phyloP scores from a whole-genome alignment of 1,140 invertebrate species.

The Diabrotica undecimpunctata region DNA sequence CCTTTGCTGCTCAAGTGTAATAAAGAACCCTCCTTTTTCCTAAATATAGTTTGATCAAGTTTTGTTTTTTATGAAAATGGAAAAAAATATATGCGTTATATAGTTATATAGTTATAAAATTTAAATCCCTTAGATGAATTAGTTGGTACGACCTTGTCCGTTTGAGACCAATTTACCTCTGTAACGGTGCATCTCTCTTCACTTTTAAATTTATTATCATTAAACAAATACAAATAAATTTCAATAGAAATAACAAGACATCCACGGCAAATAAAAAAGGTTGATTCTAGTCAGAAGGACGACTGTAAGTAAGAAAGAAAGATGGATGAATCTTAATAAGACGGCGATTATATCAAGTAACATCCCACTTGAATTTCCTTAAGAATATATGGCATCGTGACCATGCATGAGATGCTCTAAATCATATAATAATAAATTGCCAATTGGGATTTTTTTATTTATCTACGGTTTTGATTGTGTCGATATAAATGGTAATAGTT shows the following conservation, averaged over 20 bases:
- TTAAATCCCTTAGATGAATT: no score
- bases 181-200: constrained; percentile 4
- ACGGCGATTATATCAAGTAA: constrained; percentile 12
- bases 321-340: constrained; percentile 15
- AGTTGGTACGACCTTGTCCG: neutral
- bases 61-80: no score
- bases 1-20: no score
- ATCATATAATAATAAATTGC: neutral
- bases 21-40: no score
- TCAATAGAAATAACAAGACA: constrained; percentile 20
- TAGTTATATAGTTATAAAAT: no score
- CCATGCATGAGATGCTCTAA: constrained; percentile 17
- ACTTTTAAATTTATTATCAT: constrained; percentile 14
- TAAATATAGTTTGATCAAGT: no score
- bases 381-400: constrained; percentile 22
- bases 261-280: constrained; percentile 7
- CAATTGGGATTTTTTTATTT: no score
- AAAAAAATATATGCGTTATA: no score
- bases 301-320: neutral
- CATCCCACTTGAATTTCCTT: constrained; percentile 20
- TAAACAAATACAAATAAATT: constrained; percentile 22
- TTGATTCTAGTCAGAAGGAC: constrained; percentile 13
- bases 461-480: no score
- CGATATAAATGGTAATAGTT: no score
- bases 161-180: constrained; percentile 6